These are phyloP conservation scores for Protobothrops flavoviridis DNA, from an alignment of 2,113 vertebrate genomes.

Conservation along the genomic window DNA sequence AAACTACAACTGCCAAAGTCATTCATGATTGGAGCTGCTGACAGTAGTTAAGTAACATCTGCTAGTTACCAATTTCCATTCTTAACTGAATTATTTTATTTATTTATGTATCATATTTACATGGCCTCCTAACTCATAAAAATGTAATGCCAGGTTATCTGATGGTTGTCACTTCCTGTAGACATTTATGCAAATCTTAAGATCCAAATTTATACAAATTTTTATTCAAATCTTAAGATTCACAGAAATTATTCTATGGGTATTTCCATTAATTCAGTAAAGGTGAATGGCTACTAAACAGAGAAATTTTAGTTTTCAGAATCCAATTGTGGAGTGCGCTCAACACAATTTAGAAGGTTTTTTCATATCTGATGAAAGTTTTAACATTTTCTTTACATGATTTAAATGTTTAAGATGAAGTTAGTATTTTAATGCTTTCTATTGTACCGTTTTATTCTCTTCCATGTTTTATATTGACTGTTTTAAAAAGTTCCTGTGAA, in stretches of 20 bases:
- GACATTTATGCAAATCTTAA: neutral
- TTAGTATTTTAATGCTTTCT: neutral
- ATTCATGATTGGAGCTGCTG: neutral
- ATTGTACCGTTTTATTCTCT: neutral
- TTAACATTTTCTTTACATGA: neutral
- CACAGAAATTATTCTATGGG: neutral
- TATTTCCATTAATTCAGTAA: too few species aligned
- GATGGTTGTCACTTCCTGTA: neutral
- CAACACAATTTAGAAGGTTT: neutral
- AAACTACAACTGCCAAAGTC: neutral
- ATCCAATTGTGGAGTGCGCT: neutral
- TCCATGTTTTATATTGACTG: neutral
- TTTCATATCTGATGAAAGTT: neutral
- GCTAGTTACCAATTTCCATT: neutral
- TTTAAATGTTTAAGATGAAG: neutral
- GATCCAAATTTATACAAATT: neutral
- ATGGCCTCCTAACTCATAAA: neutral
- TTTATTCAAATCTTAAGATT: neutral
- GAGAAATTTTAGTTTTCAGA: neutral
- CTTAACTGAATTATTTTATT: neutral
- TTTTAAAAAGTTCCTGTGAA: neutral
- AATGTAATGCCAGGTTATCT: neutral
- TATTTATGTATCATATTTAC: neutral
- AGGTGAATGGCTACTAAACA: neutral
- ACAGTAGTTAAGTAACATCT: neutral